These are phyloP conservation scores for Drosophila lacertosa DNA, from an alignment of 1,140 invertebrate species.

Conservation along the genomic window DNA sequence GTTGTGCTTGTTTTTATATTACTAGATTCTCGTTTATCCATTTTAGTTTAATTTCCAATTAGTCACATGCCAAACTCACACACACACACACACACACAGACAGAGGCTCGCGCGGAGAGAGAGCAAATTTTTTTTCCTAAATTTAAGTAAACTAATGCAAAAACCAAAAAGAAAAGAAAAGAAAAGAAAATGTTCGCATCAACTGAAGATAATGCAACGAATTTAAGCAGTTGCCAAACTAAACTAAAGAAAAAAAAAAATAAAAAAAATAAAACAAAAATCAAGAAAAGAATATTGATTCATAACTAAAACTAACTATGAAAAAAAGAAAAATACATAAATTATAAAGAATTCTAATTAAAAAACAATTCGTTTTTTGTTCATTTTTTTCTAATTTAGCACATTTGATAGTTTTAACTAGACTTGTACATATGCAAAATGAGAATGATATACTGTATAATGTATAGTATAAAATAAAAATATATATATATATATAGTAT, in stretches of 20 bases:
- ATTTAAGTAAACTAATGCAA: conserved; percentile 74
- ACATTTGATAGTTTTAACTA: conserved; percentile 75
- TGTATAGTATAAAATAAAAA: conserved; percentile 40
- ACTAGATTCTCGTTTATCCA: conserved; percentile 16
- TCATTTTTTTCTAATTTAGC: conserved; percentile 71
- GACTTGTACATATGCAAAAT: conserved; percentile 70
- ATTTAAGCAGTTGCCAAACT: conserved; percentile 81
- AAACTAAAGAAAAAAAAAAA: conserved; percentile 59
- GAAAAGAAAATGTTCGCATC: conserved; percentile 66
- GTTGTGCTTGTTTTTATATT: conserved; percentile 6
- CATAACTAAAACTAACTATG: conserved; percentile 58
- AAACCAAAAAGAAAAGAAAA: conserved; percentile 4
- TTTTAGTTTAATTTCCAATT: conserved; percentile 18
- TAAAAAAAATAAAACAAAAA: conserved; percentile 40
- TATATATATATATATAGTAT: conserved; percentile 46
- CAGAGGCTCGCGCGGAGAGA: conserved; percentile 14
- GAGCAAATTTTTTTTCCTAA: conserved; percentile 68
- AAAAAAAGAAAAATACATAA: conserved; percentile 61
- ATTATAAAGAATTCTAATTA: conserved; percentile 70
- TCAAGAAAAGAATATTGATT: conserved; percentile 43
- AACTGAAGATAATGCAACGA: conserved; percentile 80
- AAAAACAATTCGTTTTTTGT: conserved; percentile 58
- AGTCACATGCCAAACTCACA: conserved; percentile 30
- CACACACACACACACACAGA: conserved; percentile 29
- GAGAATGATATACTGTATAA: conserved; percentile 36